These are phyloP conservation scores for Batillaria attramentaria DNA, from an alignment of 1,140 invertebrate species.

Conservation along the genomic window DNA sequence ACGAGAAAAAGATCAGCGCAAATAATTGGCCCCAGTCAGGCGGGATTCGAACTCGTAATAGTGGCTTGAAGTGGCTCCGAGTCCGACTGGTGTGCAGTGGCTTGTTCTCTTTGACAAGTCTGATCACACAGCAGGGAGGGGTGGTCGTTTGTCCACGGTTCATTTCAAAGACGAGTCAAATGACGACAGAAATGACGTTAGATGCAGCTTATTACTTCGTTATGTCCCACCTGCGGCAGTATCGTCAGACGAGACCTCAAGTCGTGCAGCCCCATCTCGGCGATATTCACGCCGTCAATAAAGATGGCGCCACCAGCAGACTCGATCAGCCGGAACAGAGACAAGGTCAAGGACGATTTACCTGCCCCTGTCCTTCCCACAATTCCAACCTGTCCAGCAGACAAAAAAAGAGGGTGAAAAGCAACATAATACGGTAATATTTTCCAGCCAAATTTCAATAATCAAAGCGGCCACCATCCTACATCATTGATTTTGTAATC, in stretches of 20 bases:
- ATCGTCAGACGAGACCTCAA: conserved; percentile 33
- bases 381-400: conserved; percentile 27
- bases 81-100: neutral
- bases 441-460: neutral
- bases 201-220: neutral
- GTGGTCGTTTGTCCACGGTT: no score
- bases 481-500: neutral
- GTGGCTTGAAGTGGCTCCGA: neutral
- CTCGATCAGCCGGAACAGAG: conserved; percentile 39
- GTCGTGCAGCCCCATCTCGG: conserved; percentile 35
- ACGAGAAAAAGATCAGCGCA: no score
- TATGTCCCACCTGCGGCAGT: conserved; percentile 31
- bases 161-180: neutral
- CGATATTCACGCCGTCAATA: conserved; percentile 39
- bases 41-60: no score
- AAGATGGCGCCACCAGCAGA: conserved; percentile 23
- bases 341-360: conserved; percentile 35
- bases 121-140: neutral
- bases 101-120: neutral
- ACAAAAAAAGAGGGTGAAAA: neutral
- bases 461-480: neutral
- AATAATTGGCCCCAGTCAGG: no score
- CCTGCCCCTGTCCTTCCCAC: conserved; percentile 43
- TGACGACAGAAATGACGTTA: neutral
- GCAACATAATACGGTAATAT: neutral